Base-by-base conservation (phyloP, 2,888 invertebrate species). In the Esperia sulphurella region DNA sequence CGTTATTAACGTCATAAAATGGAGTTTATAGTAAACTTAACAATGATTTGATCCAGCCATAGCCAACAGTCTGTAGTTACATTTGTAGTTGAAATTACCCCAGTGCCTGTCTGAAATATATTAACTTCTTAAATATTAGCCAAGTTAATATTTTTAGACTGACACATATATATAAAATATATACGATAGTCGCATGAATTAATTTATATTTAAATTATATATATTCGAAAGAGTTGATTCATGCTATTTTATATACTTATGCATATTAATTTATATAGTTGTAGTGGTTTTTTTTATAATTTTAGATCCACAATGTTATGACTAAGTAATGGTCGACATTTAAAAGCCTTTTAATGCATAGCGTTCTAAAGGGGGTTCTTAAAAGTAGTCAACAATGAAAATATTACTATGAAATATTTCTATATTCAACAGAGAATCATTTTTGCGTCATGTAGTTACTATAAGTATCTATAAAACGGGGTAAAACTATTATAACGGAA, bases 331-430 rank as follows among this genome's bases (percentile, higher is more conserved):
- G 77, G 77, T 78, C 77, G 66, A 75, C 69, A 68, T 29, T 42
- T 31, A 46, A 39, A 48, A 49, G 46, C 46, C 37, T 47, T 47
- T 63, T 56, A 8, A 64, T 62, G 73, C 75, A 61, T 72, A 75
- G 78, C 80, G 63, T 61, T 72, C 71, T 75, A 80, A 71, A 65
- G 65, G 71, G 66, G 62, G 61, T 60, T 61, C 86, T 88, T 88
- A 88, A 65, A 87, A 88, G 88, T 88, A 88, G 88, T 86, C 79
- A 88, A 88, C 88, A 83, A 83, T 58, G 49, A 77, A 80, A 80
- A 79, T 75, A 75, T 74, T 72, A 75, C 75, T 79, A 80, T 71
- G 75, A 77, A 77, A 77, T 77, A 75, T 71, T 65, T 56, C 61
- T 71, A 75, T 68, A 63, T 65, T 70, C 71, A 75, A 75, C 74